Evolutionary conservation across 1,140 invertebrate species (phyloP).

Genomic region (Apis dorsata): DNA sequence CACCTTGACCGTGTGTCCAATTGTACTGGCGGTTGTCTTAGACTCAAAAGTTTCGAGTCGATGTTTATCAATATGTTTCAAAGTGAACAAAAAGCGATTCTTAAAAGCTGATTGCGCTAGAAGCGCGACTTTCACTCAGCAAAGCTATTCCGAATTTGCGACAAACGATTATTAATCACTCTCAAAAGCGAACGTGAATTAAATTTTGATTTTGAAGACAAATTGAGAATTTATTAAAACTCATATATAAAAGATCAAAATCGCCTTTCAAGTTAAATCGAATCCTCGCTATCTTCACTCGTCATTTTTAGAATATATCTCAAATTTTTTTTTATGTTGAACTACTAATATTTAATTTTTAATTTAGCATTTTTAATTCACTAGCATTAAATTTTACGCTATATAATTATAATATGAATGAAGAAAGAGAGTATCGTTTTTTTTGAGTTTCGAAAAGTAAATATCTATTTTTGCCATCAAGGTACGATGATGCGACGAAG

Average conservation of each 20-base stretch:
- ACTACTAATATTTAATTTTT: background rate
- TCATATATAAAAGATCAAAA: background rate
- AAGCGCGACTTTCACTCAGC: conserved; percentile 36
- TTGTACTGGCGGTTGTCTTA: conserved; percentile 58
- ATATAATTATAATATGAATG: background rate
- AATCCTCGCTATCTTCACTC: conserved; percentile 35
- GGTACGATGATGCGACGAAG: conserved; percentile 51
- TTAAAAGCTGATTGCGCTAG: conserved; percentile 35
- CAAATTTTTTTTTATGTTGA: background rate
- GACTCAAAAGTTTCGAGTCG: conserved; percentile 32
- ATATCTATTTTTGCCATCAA: conserved; percentile 24
- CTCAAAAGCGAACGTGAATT: conserved; percentile 1
- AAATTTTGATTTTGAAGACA: background rate
- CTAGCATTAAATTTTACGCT: background rate
- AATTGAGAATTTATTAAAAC: conserved; percentile 18
- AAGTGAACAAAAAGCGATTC: conserved; percentile 34
- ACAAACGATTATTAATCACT: conserved; percentile 6
- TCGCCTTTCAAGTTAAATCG: conserved; percentile 29
- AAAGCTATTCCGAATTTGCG: conserved; percentile 20
- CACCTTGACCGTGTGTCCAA: conserved; percentile 62
- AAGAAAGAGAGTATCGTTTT: conserved; percentile 31
- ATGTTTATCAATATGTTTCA: conserved; percentile 18
- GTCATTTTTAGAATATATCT: background rate
- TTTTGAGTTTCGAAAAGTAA: conserved; percentile 19
- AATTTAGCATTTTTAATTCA: background rate